Evolutionary conservation across 2,113 vertebrate species (phyloP).

Genomic region (Porphyrio hochstetteri): DNA sequence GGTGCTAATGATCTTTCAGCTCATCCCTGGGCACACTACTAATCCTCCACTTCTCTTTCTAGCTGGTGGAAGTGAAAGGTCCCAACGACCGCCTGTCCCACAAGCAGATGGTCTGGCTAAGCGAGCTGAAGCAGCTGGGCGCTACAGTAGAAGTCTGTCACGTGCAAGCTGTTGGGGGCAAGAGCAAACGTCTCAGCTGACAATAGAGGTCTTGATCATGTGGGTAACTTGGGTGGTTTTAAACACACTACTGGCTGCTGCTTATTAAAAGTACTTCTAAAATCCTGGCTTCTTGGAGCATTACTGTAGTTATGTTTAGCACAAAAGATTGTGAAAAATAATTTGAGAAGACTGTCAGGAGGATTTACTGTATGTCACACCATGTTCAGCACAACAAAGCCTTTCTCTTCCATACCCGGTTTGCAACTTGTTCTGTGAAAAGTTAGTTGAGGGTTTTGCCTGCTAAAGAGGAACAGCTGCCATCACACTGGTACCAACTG

Average conservation of each 20-base stretch:
- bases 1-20: neutral
- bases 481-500: no score
- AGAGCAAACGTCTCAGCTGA: constrained; percentile 74
- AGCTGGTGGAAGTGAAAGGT: constrained; percentile 98
- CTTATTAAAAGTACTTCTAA: neutral
- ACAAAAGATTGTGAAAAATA: neutral
- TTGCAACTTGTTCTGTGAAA: accelerated
- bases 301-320: neutral
- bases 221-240: neutral
- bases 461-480: neutral
- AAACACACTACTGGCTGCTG: neutral
- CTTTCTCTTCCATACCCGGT: neutral
- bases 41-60: neutral
- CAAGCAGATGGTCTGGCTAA: constrained; percentile 95
- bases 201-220: neutral
- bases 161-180: constrained; percentile 83
- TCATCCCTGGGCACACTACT: neutral
- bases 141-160: constrained; percentile 94
- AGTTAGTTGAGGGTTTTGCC: neutral
- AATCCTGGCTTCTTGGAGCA: neutral
- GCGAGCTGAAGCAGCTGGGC: constrained; percentile 85
- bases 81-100: constrained; percentile 90
- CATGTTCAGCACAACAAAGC: neutral
- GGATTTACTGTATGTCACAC: neutral
- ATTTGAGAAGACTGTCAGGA: neutral